Percentiles rank a stretch among this genome's conserved stretches.
phyloP scores from a whole-genome alignment of 2,113 vertebrate species.

The Corynorhinus townsendii region DNA sequence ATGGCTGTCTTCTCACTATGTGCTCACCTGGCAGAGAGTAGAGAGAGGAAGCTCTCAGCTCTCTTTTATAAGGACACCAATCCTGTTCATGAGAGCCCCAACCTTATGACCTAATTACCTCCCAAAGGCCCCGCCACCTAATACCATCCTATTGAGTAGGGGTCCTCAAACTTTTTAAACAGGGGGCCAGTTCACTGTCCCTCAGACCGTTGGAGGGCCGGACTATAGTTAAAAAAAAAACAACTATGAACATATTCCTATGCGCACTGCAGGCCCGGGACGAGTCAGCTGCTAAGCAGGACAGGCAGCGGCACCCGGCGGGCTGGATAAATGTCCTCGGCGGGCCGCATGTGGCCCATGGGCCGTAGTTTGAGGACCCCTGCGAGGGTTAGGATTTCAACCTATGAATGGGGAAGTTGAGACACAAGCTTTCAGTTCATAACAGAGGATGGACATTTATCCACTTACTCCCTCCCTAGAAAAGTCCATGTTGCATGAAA shows the following conservation, averaged over 20 bases:
- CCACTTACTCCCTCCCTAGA: neutral
- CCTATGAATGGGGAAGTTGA: neutral
- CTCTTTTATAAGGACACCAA: neutral
- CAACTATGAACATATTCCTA: too few relatives aligned
- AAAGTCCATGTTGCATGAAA: neutral
- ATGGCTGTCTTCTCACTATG: neutral
- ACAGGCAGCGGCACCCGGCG: too few relatives aligned
- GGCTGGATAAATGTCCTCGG: too few relatives aligned
- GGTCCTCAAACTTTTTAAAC: too few relatives aligned
- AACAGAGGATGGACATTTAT: neutral
- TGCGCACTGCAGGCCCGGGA: too few relatives aligned
- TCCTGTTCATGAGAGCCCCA: neutral
- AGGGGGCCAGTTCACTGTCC: too few relatives aligned
- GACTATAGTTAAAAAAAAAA: too few relatives aligned
- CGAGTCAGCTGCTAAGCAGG: too few relatives aligned
- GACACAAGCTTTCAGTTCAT: neutral
- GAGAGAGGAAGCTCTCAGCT: neutral
- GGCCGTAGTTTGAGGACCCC: too few relatives aligned
- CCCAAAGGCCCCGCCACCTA: neutral
- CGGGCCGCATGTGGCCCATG: too few relatives aligned
- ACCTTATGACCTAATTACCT: neutral
- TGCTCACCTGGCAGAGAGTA: neutral
- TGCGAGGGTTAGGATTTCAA: neutral
- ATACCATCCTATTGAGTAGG: neutral
- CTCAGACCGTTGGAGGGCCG: too few relatives aligned